Percentiles rank a stretch among this genome's conserved stretches.
Conservation (phyloP, 1,140 invertebrate genomes). For the Nymphalis io region DNA sequence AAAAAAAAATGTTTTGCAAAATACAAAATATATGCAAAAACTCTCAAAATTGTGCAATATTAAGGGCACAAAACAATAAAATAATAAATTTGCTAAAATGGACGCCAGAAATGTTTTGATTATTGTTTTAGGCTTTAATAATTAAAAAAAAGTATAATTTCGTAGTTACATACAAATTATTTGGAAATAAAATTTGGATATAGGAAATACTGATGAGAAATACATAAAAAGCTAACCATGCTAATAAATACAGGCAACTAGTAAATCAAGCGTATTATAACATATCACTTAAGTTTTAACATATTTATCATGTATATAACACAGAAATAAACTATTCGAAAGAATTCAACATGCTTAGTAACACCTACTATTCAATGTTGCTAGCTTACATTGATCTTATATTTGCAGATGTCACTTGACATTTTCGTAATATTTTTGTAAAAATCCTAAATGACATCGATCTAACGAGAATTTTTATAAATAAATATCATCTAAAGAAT, state of each 20-base stretch:
- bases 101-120: slow-evolving; percentile 22
- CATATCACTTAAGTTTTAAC: slow-evolving; percentile 65
- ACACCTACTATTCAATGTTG: slow-evolving; percentile 21
- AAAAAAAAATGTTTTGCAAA: slow-evolving; percentile 47
- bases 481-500: slow-evolving; percentile 38
- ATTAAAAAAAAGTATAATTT: slow-evolving; percentile 10
- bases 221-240: slow-evolving; percentile 42
- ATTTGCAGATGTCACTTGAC: slow-evolving; percentile 17
- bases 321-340: slow-evolving; percentile 78
- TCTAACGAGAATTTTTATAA: slow-evolving; percentile 37
- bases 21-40: slow-evolving; percentile 55
- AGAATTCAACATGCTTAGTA: slow-evolving; percentile 68
- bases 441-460: slow-evolving; percentile 18
- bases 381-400: slow-evolving; percentile 15
- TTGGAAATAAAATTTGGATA: slow-evolving; percentile 36
- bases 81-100: slow-evolving; percentile 25
- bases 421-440: slow-evolving; percentile 23
- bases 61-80: slow-evolving; percentile 59
- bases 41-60: slow-evolving; percentile 58
- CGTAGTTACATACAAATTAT: slow-evolving; percentile 18
- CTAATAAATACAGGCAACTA: slow-evolving; percentile 55
- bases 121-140: slow-evolving; percentile 9
- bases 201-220: slow-evolving; percentile 61
- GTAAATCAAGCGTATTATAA: slow-evolving; percentile 62
- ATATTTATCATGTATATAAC: slow-evolving; percentile 63